Percentiles rank a stretch among this genome's conserved stretches.
Conservation (phyloP, 2,113 vertebrate species). For the Hystrix cristata region DNA sequence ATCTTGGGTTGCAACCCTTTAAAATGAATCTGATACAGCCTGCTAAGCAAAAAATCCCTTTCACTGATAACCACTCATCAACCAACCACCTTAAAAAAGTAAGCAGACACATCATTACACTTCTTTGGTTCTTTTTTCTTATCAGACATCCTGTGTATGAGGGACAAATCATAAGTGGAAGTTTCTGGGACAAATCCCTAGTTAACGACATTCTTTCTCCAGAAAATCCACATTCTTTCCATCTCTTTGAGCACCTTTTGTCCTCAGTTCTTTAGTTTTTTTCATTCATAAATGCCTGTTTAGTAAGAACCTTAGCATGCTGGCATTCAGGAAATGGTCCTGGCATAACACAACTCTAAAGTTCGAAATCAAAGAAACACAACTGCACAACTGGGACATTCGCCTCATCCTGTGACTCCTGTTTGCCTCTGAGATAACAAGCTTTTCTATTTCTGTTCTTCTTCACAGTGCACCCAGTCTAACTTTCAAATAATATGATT, state of each 20-base stretch:
- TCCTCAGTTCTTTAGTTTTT: neutral
- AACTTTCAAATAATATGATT: neutral
- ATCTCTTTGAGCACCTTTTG: neutral
- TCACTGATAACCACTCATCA: neutral
- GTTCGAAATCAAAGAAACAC: slow-evolving; percentile 5
- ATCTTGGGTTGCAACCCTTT: neutral
- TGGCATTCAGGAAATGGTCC: neutral
- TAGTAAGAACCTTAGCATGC: neutral
- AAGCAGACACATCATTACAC: neutral
- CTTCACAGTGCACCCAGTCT: neutral
- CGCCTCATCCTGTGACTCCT: neutral
- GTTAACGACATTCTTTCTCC: neutral
- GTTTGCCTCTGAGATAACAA: neutral
- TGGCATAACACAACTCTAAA: neutral
- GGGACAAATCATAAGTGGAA: neutral
- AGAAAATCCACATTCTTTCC: neutral
- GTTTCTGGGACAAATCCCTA: neutral
- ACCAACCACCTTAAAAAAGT: neutral
- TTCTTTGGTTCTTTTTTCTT: neutral
- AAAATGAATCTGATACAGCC: neutral
- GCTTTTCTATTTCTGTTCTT: neutral
- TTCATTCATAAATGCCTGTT: neutral
- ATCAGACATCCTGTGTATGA: neutral
- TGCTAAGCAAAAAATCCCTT: slow-evolving; percentile 4
- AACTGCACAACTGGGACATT: neutral